Conservation (phyloP, 2,797 vertebrate species). For the Spatula versicolor region DNA sequence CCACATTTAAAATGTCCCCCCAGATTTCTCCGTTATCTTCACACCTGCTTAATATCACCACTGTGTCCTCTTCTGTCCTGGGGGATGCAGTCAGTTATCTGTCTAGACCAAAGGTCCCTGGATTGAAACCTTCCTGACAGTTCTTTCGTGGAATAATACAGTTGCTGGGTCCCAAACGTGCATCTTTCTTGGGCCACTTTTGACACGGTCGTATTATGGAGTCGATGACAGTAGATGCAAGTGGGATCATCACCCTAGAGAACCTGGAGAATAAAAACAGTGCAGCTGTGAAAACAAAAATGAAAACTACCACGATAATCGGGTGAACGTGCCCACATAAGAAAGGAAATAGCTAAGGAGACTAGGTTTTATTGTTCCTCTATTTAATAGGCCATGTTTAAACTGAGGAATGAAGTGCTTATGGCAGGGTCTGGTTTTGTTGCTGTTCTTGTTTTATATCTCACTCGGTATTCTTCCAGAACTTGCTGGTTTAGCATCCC, state of each 20-base stretch:
- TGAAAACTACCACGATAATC: background rate
- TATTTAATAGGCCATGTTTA: background rate
- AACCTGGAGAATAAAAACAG: background rate
- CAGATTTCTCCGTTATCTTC: background rate
- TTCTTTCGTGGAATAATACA: background rate
- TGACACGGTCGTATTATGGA: background rate
- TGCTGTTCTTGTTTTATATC: background rate
- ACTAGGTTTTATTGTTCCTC: background rate
- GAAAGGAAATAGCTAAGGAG: background rate
- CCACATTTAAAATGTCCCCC: background rate
- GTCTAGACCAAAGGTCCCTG: background rate
- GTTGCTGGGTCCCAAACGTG: background rate
- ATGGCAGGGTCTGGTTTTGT: background rate
- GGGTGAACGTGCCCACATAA: background rate
- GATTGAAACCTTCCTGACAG: background rate
- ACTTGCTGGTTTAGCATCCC: background rate
- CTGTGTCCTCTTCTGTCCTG: background rate
- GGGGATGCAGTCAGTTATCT: background rate
- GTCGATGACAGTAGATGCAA: background rate
- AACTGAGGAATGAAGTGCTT: background rate
- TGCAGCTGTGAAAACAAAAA: background rate
- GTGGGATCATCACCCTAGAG: background rate
- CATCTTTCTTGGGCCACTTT: background rate
- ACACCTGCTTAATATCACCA: background rate
- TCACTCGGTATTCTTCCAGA: background rate